phyloP scores from a whole-genome alignment of 2,113 vertebrate genomes.

The Chrysochloris asiatica region DNA sequence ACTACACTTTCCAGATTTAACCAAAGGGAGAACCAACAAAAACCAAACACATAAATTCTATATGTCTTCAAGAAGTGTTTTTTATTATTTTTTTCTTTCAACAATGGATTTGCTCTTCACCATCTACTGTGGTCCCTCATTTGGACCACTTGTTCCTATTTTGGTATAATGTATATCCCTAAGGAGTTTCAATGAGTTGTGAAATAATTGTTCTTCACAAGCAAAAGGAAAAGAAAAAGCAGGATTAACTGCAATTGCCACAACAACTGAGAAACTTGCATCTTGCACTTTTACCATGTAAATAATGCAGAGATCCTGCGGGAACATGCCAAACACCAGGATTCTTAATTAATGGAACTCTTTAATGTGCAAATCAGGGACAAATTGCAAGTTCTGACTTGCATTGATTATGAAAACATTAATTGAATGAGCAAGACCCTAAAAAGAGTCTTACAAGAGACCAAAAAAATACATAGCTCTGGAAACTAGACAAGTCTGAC shows the following conservation, averaged over 20 bases:
- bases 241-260: slow-evolving; percentile 78
- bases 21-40: slow-evolving; percentile 45
- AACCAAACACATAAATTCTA: slow-evolving; percentile 52
- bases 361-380: slow-evolving; percentile 91
- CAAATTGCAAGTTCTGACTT: slow-evolving; percentile 88
- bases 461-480: slow-evolving; percentile 81
- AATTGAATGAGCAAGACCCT: slow-evolving; percentile 86
- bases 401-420: slow-evolving; percentile 89
- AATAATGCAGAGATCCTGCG: slow-evolving; percentile 86
- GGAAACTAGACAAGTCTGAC: slow-evolving; percentile 61
- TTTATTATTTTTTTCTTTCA: background rate
- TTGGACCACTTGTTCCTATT: slow-evolving; percentile 64
- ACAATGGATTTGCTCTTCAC: slow-evolving; percentile 68
- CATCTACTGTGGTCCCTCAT: slow-evolving; percentile 20
- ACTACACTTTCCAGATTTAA: slow-evolving; percentile 17
- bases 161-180: slow-evolving; percentile 68
- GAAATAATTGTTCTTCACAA: slow-evolving; percentile 64
- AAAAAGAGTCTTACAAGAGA: slow-evolving; percentile 76
- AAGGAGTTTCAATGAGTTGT: slow-evolving; percentile 70
- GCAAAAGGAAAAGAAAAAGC: slow-evolving; percentile 27
- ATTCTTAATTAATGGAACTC: slow-evolving; percentile 90
- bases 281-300: slow-evolving; percentile 84
- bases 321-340: slow-evolving; percentile 86
- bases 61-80: slow-evolving; percentile 39
- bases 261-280: slow-evolving; percentile 82